Evolutionary conservation across 2,797 vertebrate genomes (phyloP).

Genomic region (Cetoscarus ocellatus): DNA sequence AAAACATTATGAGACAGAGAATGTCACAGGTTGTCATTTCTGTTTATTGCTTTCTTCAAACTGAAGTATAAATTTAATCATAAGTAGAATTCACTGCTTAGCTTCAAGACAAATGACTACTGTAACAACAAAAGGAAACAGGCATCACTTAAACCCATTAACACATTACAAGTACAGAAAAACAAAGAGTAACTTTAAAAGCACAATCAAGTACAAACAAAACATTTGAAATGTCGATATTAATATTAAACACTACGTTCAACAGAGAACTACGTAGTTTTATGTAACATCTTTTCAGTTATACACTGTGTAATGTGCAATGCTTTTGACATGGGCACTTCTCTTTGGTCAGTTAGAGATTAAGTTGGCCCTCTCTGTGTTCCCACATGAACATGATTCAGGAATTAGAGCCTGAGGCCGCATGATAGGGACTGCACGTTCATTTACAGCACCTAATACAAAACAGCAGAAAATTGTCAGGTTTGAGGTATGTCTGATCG

Average conservation of each 20-base stretch:
- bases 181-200: constrained; percentile 8
- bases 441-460: constrained; percentile 38
- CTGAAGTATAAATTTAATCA: constrained; percentile 55
- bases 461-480: neutral
- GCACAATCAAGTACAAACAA: constrained; percentile 10
- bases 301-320: neutral
- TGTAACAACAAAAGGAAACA: constrained; percentile 16
- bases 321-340: neutral
- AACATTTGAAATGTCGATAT: constrained; percentile 34
- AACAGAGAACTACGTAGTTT: constrained; percentile 43
- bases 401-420: constrained; percentile 36
- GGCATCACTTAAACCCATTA: neutral
- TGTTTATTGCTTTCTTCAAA: no score
- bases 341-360: constrained; percentile 44
- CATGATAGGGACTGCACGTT: constrained; percentile 16
- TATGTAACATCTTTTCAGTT: constrained; percentile 51
- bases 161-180: constrained; percentile 16
- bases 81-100: neutral
- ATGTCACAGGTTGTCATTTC: no score
- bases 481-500: neutral
- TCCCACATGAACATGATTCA: constrained; percentile 28
- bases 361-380: constrained; percentile 63
- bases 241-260: constrained; percentile 3
- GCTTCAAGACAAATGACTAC: constrained; percentile 31
- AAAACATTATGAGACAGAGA: no score